Conservation (phyloP, 2,888 invertebrate genomes). For the Callinectes sapidus region DNA sequence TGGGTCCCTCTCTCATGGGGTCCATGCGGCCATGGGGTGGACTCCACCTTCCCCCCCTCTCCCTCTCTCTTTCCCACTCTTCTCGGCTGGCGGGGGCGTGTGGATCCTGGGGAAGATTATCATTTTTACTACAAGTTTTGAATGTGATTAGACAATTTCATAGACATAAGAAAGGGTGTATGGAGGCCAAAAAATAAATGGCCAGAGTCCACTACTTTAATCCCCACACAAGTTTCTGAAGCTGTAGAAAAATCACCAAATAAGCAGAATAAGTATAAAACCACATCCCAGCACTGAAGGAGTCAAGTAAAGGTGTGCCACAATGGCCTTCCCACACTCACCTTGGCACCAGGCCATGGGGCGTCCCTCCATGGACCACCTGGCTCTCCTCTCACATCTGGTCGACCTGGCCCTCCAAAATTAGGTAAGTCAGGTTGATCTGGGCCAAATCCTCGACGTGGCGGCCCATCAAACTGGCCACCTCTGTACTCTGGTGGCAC, state of each 20-base stretch:
- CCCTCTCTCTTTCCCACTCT: not conserved
- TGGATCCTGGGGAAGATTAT: not conserved
- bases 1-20: not conserved
- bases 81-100: not conserved
- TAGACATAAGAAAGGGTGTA: too few species aligned
- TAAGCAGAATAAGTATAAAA: too few species aligned
- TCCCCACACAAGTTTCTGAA: too few species aligned
- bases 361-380: not conserved
- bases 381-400: slow-evolving; percentile 17
- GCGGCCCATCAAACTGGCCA: slow-evolving; percentile 8
- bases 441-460: not conserved
- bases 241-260: too few species aligned
- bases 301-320: too few species aligned
- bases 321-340: not conserved
- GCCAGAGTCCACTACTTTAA: too few species aligned
- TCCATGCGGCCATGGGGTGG: not conserved
- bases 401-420: not conserved
- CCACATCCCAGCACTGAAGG: too few species aligned
- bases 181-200: too few species aligned
- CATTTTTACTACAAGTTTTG: too few species aligned
- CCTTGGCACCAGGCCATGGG: not conserved
- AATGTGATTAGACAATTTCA: too few species aligned
- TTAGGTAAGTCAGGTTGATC: not conserved
- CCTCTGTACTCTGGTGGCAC: not conserved
- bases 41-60: not conserved